Evolutionary conservation across 2,797 vertebrate genomes (phyloP), one percentile per base, ranked within the genome.

Genomic region (Cygnus olor): DNA sequence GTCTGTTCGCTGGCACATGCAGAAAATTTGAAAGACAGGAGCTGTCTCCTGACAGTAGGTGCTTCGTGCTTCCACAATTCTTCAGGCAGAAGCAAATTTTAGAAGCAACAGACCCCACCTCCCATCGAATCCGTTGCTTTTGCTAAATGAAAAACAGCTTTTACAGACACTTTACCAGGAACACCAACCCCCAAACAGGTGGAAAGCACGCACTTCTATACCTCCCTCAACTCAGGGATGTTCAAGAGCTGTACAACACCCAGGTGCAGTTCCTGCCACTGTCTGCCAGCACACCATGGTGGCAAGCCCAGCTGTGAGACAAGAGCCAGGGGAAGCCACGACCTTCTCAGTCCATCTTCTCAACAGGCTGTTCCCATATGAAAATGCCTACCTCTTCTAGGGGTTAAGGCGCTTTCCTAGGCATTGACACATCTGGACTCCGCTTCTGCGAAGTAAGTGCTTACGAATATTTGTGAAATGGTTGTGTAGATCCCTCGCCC

Each of bases 31-130:
- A 81, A 81, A 81, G 42, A 30, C 18, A 86, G 27, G 12, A 84
- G 47, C 14, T 54, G 16, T 0, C 3, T 44, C 20, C 0, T 0
- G 34, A 53, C 56, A 87, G 18, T 17, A 72, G 66, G 15, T 69
- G 25, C 10, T 90, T 40, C 30, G 81, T 34, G 61, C 49, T 89
- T 70, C 16, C 44, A 10, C 40, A 77, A 56, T 47, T 73, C 16
- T 60, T 51, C 10, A 24, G 14, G 34, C n/a, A 89, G 44, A 63
- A 86, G 38, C 14, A 42, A 77, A 32, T 10, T 61, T 32, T 36
- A n/a, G 5, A 54, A 61, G 8, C 8, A 38, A 77, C 30, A 57
- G 32, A n/a, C 11, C 30, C 60, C 9, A 76, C 6, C 2, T 2
- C 7, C 17, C n/a, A 9, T 1, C 34, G n/a, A 56, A 56, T 71